Base-by-base conservation (phyloP, 30 jellyfish, hydroid and myxozoan species). In the Pelagia noctiluca region DNA sequence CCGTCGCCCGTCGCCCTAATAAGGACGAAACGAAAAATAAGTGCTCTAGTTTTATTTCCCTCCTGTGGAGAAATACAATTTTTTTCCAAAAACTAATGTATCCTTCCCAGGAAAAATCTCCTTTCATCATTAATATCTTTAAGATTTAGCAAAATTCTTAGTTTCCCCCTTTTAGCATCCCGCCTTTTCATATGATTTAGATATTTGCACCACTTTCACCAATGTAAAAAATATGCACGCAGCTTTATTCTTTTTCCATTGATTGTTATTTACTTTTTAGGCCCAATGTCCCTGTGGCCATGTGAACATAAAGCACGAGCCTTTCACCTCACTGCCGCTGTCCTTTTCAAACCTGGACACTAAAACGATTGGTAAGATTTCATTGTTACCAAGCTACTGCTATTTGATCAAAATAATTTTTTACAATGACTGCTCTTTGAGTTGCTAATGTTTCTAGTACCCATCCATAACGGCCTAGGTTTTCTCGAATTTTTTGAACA, bases 241-340 rank as follows among this genome's bases (percentile, higher is more conserved):
- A n/a, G n/a, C n/a, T n/a, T 42, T 42, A 42, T 42, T 8, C 12
- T 42, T 5, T 42, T 42, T 42, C 57, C 16, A 5, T 42, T 42
- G 16, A 18, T 22, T 38, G 25, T 48, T 22, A 13, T 69, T 31
- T 35, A 36, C 13, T 1, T 70, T 82, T 75, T 80, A 82, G 92
- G 92, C 78, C 10, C 80, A 67, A n/a, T 82, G 92, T 61, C 85
- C 92, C 4, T 82, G 92, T 69, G 92, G 92, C 16, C 84, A 82
- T 71, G 48, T 8, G 7, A 82, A 50, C 49, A 38, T 70, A 18
- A 11, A 18, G 0, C 92, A 71, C 48, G 92, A 82, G 3, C 86
- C 92, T 2, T 82, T 82, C 78, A 82, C 92, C 28, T 68, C 92
- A n/a, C 23, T 82, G 1, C 92, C 86, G 0, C 42, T 82, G 0